Conservation (phyloP, 2,888 invertebrate species). For the Creontiades dilutus region DNA sequence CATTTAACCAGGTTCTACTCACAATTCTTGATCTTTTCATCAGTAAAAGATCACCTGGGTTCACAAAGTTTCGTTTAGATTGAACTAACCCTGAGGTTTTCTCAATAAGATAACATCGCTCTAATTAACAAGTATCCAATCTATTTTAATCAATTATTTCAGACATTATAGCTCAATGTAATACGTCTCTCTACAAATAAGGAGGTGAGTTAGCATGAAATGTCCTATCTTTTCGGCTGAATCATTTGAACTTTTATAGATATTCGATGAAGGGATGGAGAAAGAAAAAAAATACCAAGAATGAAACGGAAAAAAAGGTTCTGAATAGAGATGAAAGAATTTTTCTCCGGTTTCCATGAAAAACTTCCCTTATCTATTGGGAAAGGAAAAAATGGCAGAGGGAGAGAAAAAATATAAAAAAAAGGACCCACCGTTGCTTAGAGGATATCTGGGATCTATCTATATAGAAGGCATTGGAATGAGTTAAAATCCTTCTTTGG, state of each 20-base stretch:
- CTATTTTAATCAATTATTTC: too few species aligned
- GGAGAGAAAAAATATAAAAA: neutral
- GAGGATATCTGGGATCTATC: constrained; percentile 3
- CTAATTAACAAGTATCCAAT: too few species aligned
- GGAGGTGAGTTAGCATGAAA: neutral
- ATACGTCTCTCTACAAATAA: too few species aligned
- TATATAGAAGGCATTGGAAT: neutral
- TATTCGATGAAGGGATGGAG: neutral
- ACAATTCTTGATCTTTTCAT: too few species aligned
- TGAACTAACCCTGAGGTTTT: too few species aligned
- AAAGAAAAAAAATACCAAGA: neutral
- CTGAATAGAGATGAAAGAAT: constrained; percentile 13
- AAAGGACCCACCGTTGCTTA: too few species aligned
- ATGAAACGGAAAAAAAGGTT: neutral
- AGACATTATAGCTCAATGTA: too few species aligned
- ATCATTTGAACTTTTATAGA: neutral
- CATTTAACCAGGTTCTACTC: too few species aligned
- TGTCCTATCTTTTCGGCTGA: neutral
- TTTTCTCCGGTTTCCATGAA: constrained; percentile 20
- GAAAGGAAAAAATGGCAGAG: neutral
- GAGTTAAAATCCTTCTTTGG: constrained; percentile 13
- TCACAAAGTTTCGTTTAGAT: too few species aligned
- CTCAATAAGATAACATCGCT: too few species aligned
- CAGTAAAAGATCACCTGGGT: too few species aligned
- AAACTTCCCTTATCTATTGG: constrained; percentile 22